Conservation (phyloP, 2,113 vertebrate genomes). For the Murina feae region DNA sequence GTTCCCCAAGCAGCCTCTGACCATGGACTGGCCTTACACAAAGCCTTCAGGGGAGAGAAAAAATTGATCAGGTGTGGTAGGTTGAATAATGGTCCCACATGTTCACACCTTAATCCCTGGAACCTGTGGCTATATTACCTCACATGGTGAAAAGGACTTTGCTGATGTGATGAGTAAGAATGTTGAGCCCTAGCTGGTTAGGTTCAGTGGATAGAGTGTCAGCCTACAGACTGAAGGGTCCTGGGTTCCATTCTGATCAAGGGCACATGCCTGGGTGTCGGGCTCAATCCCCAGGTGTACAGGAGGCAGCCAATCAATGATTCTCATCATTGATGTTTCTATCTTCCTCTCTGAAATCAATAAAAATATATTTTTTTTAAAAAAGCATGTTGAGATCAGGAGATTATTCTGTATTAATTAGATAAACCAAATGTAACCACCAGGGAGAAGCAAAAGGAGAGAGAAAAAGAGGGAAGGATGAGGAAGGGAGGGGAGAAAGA, state of each 20-base stretch:
- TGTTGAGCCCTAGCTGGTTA: not conserved
- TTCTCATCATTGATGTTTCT: too few relatives aligned
- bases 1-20: not conserved
- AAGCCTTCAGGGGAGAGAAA: not conserved
- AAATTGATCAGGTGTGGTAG: not conserved
- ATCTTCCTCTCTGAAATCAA: too few relatives aligned
- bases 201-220: too few relatives aligned
- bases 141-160: not conserved
- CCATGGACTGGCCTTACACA: not conserved
- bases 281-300: too few relatives aligned
- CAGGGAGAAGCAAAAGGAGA: not conserved
- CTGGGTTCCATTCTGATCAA: too few relatives aligned
- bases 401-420: not conserved
- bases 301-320: too few relatives aligned
- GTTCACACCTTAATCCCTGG: not conserved
- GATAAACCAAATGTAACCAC: not conserved
- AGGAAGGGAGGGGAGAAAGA: too few relatives aligned
- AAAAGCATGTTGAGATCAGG: not conserved
- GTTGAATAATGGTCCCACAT: not conserved
- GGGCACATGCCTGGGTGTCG: too few relatives aligned
- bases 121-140: not conserved
- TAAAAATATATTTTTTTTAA: too few relatives aligned
- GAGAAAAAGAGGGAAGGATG: not conserved
- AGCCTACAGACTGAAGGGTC: too few relatives aligned
- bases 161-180: not conserved